Conservation (phyloP, 2,113 vertebrate species). For the Gymnorhina tibicen region DNA sequence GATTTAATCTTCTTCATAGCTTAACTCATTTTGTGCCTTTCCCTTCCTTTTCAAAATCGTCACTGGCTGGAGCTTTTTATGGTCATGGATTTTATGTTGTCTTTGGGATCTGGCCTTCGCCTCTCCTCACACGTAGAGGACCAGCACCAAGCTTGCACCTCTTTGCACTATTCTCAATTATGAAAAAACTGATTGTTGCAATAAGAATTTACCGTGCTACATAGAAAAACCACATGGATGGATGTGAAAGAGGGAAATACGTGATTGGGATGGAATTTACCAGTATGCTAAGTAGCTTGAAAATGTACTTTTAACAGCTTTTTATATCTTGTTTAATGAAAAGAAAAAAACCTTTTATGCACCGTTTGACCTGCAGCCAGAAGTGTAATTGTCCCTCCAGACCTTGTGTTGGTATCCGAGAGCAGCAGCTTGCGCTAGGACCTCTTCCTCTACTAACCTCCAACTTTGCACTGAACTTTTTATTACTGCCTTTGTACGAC, state of each 20-base stretch:
- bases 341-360: not conserved
- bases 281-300: slow-evolving; percentile 23
- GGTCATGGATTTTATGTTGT: slow-evolving; percentile 51
- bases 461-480: slow-evolving; percentile 64
- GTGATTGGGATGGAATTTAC: not conserved
- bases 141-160: slow-evolving; percentile 15
- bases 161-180: slow-evolving; percentile 60
- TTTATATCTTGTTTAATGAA: slow-evolving; percentile 48
- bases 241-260: not conserved
- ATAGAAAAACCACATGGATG: not conserved
- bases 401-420: not conserved
- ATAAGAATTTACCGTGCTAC: not conserved
- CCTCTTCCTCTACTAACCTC: slow-evolving; percentile 4
- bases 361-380: not conserved
- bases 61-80: slow-evolving; percentile 34
- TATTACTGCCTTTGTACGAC: slow-evolving; percentile 49
- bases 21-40: slow-evolving; percentile 72
- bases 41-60: slow-evolving; percentile 27
- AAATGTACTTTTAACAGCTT: slow-evolving; percentile 31
- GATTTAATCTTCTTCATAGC: slow-evolving; percentile 48
- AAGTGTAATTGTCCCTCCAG: not conserved
- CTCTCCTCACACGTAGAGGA: not conserved
- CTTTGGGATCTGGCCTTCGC: slow-evolving; percentile 21
- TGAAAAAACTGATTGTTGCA: slow-evolving; percentile 1
- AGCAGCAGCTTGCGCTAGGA: slow-evolving; percentile 4